These are phyloP conservation scores for Guaruba guarouba DNA, from an alignment of 2,113 vertebrate genomes.

Conservation along the genomic window DNA sequence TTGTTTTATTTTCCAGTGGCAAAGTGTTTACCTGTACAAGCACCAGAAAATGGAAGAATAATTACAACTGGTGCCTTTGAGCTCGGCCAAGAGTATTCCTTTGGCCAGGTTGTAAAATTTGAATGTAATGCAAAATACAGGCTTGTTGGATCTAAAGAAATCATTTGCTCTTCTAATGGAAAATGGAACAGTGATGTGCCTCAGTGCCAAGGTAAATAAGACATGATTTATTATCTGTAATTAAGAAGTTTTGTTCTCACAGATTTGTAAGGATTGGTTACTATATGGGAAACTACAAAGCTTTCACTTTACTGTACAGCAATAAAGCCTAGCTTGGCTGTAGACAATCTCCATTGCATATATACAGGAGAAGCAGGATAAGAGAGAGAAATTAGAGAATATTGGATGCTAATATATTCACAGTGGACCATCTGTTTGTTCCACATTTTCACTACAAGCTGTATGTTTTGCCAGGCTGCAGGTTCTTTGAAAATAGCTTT, in stretches of 20 bases:
- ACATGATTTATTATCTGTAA: background rate
- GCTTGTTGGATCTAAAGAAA: conserved; percentile 63
- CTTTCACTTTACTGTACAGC: background rate
- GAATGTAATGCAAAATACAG: conserved; percentile 64
- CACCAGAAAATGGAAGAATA: conserved; percentile 48
- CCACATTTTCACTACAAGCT: background rate
- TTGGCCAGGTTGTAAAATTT: conserved; percentile 76
- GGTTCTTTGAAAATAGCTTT: background rate
- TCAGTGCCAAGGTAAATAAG: conserved; percentile 79
- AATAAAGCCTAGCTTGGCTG: background rate
- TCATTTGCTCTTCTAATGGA: conserved; percentile 77
- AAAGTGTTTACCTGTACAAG: conserved; percentile 68
- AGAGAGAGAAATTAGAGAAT: background rate
- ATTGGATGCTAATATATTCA: background rate
- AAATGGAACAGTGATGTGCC: conserved; percentile 77
- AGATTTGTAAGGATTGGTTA: background rate
- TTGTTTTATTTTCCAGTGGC: conserved; percentile 65
- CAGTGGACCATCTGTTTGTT: background rate
- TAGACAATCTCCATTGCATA: background rate
- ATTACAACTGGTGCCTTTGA: conserved; percentile 23
- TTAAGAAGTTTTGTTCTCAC: background rate
- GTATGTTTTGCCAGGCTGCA: background rate
- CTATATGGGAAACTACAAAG: background rate
- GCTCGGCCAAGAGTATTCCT: conserved; percentile 58
- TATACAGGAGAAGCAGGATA: background rate